A percentile compares a stretch with the other conserved stretches of the same genome.
Conservation (phyloP, 2,888 invertebrate species). For the Dynastes maya region DNA sequence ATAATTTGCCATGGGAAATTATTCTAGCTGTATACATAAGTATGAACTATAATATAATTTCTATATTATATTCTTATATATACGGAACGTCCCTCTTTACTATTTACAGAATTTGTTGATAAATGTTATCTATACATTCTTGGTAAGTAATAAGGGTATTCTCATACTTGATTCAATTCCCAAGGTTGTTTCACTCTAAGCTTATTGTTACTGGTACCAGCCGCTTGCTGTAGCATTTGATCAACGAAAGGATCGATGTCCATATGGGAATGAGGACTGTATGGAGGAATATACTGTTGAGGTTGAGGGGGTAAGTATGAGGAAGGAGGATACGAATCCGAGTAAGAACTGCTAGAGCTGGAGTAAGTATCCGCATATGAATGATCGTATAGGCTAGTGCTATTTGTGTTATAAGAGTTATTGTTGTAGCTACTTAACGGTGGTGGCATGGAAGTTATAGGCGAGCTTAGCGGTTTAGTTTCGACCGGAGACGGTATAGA, state of each 20-base stretch:
- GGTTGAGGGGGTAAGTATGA: constrained; percentile 35
- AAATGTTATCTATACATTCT: constrained; percentile 6
- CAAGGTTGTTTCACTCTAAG: constrained; percentile 50
- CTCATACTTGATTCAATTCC: constrained; percentile 44
- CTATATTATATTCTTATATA: background rate
- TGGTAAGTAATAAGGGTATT: background rate
- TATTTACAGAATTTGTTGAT: constrained; percentile 9
- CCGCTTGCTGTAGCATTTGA: constrained; percentile 43
- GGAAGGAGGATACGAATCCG: constrained; percentile 27
- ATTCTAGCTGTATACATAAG: background rate
- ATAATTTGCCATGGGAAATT: constrained; percentile 12
- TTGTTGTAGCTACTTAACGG: constrained; percentile 23
- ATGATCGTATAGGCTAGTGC: constrained; percentile 27
- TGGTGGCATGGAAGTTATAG: constrained; percentile 26
- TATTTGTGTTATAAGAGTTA: constrained; percentile 23
- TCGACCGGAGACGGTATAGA: constrained; percentile 34
- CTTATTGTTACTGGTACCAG: constrained; percentile 25
- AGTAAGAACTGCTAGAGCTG: constrained; percentile 18
- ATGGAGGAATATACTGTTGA: constrained; percentile 47
- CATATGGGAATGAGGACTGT: constrained; percentile 37
- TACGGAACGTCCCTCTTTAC: background rate
- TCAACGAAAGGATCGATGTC: constrained; percentile 45
- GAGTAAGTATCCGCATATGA: constrained; percentile 27
- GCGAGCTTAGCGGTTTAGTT: constrained; percentile 24
- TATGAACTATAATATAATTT: background rate